Evolutionary conservation across 2,113 vertebrate species (phyloP).

Genomic region (Indri indri): DNA sequence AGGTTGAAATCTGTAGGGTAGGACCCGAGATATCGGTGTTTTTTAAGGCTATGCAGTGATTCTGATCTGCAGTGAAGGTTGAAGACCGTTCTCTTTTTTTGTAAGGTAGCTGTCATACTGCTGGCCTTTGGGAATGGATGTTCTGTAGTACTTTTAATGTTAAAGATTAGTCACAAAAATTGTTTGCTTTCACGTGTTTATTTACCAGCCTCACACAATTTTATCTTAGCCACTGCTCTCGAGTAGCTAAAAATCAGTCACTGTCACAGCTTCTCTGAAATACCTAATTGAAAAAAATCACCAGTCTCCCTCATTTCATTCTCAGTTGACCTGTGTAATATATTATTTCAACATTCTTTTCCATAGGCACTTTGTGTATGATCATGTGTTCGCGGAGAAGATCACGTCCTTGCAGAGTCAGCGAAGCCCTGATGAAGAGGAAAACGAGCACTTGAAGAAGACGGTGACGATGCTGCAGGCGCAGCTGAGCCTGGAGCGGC

Average conservation of each 20-base stretch:
- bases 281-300: not conserved
- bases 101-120: not conserved
- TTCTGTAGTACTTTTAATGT: not conserved
- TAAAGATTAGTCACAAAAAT: not conserved
- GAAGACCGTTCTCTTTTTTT: not conserved
- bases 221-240: not conserved
- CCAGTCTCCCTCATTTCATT: not conserved
- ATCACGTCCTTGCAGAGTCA: constrained; percentile 84
- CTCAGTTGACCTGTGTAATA: not conserved
- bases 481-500: constrained; percentile 89
- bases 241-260: not conserved
- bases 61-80: not conserved
- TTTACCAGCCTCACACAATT: not conserved
- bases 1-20: not conserved
- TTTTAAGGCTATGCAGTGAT: not conserved
- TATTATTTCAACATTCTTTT: not conserved
- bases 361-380: constrained; percentile 85
- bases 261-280: not conserved
- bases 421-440: constrained; percentile 87
- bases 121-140: not conserved
- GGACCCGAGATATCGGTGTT: not conserved
- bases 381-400: constrained; percentile 84
- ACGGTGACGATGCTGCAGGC: constrained; percentile 87
- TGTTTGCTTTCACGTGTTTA: not conserved
- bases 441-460: constrained; percentile 87